Evolutionary conservation across 2,888 invertebrate species (phyloP).

Genomic region (Pristionchus mayeri): DNA sequence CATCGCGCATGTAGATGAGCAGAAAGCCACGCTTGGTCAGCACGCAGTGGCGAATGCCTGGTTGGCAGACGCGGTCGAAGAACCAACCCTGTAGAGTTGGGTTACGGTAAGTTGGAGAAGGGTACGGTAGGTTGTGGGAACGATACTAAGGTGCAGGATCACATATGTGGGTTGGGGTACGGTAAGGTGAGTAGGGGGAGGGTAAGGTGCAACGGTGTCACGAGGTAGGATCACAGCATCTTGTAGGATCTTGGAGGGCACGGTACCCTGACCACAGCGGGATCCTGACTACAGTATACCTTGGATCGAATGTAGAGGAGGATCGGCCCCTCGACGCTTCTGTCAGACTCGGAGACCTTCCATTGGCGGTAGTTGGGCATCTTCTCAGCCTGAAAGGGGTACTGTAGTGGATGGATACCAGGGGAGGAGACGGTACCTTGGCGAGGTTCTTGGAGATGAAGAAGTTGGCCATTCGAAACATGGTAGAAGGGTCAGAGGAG

Average conservation of each 20-base stretch:
- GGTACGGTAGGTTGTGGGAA: not conserved
- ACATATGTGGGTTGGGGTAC: no score
- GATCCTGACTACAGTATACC: conserved; percentile 26
- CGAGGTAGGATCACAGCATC: no score
- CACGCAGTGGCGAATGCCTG: conserved; percentile 32
- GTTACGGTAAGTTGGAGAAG: not conserved
- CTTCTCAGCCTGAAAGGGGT: not conserved
- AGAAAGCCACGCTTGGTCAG: conserved; percentile 48
- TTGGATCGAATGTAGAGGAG: conserved; percentile 45
- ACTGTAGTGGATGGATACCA: not conserved
- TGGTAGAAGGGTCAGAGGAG: not conserved
- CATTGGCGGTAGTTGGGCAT: conserved; percentile 39
- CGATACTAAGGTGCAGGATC: no score
- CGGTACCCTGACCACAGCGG: no score
- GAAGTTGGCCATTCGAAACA: conserved; percentile 35
- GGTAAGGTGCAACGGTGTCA: no score
- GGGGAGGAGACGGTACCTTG: conserved; percentile 21
- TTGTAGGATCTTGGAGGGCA: no score
- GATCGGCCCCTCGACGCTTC: conserved; percentile 16
- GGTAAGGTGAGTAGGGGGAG: no score
- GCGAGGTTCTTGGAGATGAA: conserved; percentile 39
- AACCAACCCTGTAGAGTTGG: conserved; percentile 42
- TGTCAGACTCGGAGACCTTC: conserved; percentile 34
- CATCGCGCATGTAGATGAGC: conserved; percentile 34
- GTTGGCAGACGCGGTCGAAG: conserved; percentile 37